Evolutionary conservation across 2,113 vertebrate genomes (phyloP).

Genomic region (Pampusana beccarii): DNA sequence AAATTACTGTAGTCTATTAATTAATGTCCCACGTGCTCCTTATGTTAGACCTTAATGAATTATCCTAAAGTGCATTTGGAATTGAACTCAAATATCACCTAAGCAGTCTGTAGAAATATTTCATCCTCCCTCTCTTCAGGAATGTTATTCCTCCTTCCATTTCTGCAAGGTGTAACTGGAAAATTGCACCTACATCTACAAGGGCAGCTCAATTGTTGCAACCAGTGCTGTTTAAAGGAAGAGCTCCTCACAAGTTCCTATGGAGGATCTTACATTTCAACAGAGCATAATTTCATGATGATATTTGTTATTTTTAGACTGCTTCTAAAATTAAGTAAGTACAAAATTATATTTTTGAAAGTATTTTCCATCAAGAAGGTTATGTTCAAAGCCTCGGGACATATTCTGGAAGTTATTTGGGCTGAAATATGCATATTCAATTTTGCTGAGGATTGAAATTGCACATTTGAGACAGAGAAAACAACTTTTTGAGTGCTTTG

Average conservation of each 20-base stretch:
- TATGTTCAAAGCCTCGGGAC: background rate
- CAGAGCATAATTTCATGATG: background rate
- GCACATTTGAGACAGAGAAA: background rate
- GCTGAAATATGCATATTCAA: background rate
- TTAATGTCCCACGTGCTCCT: background rate
- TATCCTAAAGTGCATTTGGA: background rate
- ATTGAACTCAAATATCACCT: background rate
- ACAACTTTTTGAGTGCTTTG: background rate
- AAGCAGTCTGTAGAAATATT: background rate
- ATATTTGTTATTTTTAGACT: background rate
- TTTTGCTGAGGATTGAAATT: background rate
- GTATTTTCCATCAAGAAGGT: background rate
- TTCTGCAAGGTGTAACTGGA: background rate
- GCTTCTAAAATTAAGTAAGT: background rate
- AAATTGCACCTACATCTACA: background rate
- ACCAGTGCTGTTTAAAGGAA: background rate
- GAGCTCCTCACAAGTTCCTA: background rate
- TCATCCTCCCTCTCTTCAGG: background rate
- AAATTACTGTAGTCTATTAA: background rate
- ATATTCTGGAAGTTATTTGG: background rate
- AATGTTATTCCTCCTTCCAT: background rate
- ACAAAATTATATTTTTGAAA: background rate
- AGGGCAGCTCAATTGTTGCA: background rate
- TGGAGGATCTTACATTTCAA: background rate
- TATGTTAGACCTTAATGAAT: background rate